Percentiles rank a stretch among this genome's conserved stretches.
These are phyloP conservation scores for Silvanus unidentatus DNA, from an alignment of 2,888 invertebrate genomes.

Conservation along the genomic window DNA sequence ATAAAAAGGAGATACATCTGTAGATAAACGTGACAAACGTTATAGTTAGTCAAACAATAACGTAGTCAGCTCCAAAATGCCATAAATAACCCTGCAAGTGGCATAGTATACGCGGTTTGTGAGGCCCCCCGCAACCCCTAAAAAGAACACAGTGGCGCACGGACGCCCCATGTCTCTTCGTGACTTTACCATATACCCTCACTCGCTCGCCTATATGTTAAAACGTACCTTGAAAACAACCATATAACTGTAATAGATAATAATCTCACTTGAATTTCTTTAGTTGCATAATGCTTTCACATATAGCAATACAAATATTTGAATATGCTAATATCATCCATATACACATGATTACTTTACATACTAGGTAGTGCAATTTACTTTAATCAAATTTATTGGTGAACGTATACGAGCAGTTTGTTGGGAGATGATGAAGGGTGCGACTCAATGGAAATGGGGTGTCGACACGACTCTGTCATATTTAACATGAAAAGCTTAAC, in stretches of 20 bases:
- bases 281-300: conserved; percentile 26
- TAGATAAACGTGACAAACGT: conserved; percentile 47
- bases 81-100: conserved; percentile 45
- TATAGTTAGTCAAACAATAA: conserved; percentile 48
- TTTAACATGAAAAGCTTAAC: conserved; percentile 31
- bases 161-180: conserved; percentile 27
- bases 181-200: conserved; percentile 19
- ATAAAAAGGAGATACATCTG: conserved; percentile 45
- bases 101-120: conserved; percentile 32
- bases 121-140: conserved; percentile 28
- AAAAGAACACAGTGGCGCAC: conserved; percentile 22
- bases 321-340: conserved; percentile 41
- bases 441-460: conserved; percentile 41
- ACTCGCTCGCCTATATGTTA: conserved; percentile 4
- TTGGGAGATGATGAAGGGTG: conserved; percentile 36
- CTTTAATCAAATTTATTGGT: conserved; percentile 30
- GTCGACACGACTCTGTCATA: conserved; percentile 43
- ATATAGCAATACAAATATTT: no score
- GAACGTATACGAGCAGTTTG: not conserved
- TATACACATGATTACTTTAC: not conserved
- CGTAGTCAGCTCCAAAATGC: conserved; percentile 43
- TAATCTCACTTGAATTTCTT: conserved; percentile 37
- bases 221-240: conserved; percentile 30
- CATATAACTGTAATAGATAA: conserved; percentile 35
- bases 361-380: no score